phyloP scores from a whole-genome alignment of 2,797 vertebrate genomes.

The Gallinago stenura region DNA sequence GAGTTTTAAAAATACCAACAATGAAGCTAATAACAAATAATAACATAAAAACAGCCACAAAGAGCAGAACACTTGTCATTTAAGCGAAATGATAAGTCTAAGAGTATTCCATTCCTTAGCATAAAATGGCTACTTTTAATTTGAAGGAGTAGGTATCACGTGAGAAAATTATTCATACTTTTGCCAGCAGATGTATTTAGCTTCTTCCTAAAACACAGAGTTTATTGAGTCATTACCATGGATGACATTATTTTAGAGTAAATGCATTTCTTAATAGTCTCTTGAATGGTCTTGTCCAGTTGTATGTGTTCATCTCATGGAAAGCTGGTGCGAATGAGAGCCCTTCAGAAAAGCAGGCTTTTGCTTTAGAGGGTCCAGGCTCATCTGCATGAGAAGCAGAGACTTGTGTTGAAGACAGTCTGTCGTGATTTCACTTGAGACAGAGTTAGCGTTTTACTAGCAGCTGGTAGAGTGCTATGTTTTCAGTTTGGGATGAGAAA shows the following conservation, averaged over 20 bases:
- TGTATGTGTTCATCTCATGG: accelerated
- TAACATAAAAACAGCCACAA: neutral
- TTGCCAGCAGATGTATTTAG: neutral
- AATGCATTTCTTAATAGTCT: neutral
- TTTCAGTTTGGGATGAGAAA: neutral
- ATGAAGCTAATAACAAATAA: neutral
- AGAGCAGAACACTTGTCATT: neutral
- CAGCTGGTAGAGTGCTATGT: neutral
- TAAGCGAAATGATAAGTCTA: neutral
- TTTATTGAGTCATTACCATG: neutral
- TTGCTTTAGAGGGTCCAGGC: neutral
- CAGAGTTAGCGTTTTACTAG: neutral
- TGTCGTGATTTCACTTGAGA: neutral
- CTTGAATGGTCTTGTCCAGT: neutral
- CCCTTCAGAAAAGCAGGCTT: neutral
- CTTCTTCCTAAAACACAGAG: neutral
- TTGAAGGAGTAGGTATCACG: neutral
- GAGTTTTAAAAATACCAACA: neutral
- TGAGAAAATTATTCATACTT: neutral
- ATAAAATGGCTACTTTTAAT: neutral
- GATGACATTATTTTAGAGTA: neutral
- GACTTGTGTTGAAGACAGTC: neutral
- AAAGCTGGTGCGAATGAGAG: neutral
- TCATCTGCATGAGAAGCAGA: neutral
- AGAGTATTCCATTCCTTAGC: neutral